Evolutionary conservation across 1,140 invertebrate genomes (phyloP).

Genomic region (silkworm (Bombyx mori)): DNA sequence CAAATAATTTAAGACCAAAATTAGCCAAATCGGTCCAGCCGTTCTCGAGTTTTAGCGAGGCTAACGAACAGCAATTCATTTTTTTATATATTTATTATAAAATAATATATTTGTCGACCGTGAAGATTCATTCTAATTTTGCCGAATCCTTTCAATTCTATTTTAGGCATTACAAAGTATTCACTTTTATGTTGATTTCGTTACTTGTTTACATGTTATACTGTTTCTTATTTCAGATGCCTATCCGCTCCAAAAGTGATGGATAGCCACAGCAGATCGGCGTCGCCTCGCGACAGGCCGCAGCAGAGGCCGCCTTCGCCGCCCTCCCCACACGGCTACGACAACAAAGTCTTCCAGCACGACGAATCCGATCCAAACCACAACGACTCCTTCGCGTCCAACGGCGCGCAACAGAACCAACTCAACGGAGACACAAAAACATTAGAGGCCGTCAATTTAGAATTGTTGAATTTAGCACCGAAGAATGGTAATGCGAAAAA

Average conservation of each 20-base stretch:
- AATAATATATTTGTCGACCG: no score
- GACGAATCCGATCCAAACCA: conserved; percentile 58
- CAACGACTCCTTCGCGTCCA: conserved; percentile 56
- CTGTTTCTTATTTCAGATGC: conserved; percentile 47
- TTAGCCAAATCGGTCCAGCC: no score
- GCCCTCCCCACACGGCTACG: conserved; percentile 43
- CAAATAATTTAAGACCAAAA: no score
- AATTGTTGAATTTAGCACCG: conserved; percentile 83
- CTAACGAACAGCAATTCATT: no score
- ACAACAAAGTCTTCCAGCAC: conserved; percentile 57
- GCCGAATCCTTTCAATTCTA: no score
- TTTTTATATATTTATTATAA: no score
- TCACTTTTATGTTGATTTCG: no score
- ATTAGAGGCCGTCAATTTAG: conserved; percentile 83
- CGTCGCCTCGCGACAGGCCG: conserved; percentile 56
- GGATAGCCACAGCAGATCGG: conserved; percentile 64
- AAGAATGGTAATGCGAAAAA: conserved; percentile 73
- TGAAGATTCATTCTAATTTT: no score
- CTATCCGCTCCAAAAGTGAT: conserved; percentile 60
- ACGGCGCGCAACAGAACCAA: conserved; percentile 41
- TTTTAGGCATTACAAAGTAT: no score
- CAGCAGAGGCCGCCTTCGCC: conserved; percentile 54
- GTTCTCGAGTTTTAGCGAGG: no score
- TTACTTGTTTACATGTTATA: no score
- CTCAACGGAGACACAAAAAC: conserved; percentile 54